A percentile compares a stretch with the other conserved stretches of the same genome.
Conservation (phyloP, 1,140 invertebrate species). For the Pseudobourletiella spinata region DNA sequence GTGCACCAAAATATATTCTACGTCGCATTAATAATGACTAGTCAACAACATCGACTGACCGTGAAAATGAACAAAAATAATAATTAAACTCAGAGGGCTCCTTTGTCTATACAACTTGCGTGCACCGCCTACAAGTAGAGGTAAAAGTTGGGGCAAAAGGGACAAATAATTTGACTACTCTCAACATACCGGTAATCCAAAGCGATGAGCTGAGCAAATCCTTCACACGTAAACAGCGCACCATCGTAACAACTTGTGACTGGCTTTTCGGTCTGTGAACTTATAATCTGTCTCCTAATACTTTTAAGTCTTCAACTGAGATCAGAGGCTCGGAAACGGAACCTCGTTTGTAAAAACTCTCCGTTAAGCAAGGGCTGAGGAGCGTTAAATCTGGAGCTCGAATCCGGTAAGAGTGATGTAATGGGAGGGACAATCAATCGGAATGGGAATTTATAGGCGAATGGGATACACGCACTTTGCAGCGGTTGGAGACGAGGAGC, state of each 20-base stretch:
- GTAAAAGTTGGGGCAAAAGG: too few relatives aligned
- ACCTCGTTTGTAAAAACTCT: neutral
- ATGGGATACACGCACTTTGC: neutral
- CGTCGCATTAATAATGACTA: too few relatives aligned
- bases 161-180: too few relatives aligned
- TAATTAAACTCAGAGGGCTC: too few relatives aligned
- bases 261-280: neutral
- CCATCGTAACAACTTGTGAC: neutral
- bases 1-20: too few relatives aligned
- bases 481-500: neutral
- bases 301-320: neutral
- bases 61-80: too few relatives aligned
- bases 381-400: neutral
- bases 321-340: neutral
- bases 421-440: neutral
- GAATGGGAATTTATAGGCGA: conserved; percentile 5
- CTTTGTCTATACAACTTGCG: too few relatives aligned
- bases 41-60: too few relatives aligned
- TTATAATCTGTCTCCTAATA: neutral
- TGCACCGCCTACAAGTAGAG: too few relatives aligned
- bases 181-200: conserved; percentile 6
- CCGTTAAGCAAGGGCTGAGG: neutral
- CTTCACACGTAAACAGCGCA: neutral
- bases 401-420: neutral
- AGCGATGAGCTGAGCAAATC: neutral